phyloP scores from a whole-genome alignment of 2,797 vertebrate genomes.

The Paedocypris micromegethes region DNA sequence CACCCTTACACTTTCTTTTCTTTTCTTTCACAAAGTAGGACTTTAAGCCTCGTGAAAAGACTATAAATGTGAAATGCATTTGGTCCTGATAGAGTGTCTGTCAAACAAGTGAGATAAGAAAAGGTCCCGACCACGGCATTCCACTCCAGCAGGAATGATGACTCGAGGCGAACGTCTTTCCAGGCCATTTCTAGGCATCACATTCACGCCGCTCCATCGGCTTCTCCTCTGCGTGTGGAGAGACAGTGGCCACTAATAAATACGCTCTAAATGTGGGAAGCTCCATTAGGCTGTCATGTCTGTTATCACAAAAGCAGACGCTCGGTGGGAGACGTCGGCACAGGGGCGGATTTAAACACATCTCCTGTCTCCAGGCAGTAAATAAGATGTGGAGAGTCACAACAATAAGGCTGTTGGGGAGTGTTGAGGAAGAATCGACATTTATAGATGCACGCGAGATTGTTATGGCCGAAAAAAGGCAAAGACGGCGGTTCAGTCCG shows the following conservation, averaged over 20 bases:
- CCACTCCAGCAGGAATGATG: constrained; percentile 18
- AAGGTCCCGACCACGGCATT: not conserved
- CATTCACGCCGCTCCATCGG: constrained; percentile 24
- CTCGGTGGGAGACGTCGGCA: constrained; percentile 32
- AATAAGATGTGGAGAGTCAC: constrained; percentile 30
- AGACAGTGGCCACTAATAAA: constrained; percentile 23
- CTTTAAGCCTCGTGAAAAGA: not conserved
- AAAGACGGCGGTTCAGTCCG: constrained; percentile 22
- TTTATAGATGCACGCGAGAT: constrained; percentile 26
- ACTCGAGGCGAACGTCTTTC: constrained; percentile 40
- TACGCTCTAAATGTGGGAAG: constrained; percentile 3
- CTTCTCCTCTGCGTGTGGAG: not conserved
- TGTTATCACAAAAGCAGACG: constrained; percentile 22
- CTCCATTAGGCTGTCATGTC: constrained; percentile 45
- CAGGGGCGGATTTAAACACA: constrained; percentile 27
- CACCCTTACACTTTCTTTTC: not conserved
- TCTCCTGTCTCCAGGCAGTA: constrained; percentile 23
- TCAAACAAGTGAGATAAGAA: constrained; percentile 10
- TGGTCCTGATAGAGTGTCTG: constrained; percentile 1
- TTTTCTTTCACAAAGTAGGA: constrained; percentile 9
- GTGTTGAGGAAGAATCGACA: constrained; percentile 8
- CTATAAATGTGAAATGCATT: constrained; percentile 24
- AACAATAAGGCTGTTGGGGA: constrained; percentile 23
- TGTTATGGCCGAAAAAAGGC: constrained; percentile 16
- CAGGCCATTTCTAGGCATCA: constrained; percentile 20